These are phyloP conservation scores for Vulpes vulpes DNA, from an alignment of 2,113 vertebrate species.

Conservation along the genomic window DNA sequence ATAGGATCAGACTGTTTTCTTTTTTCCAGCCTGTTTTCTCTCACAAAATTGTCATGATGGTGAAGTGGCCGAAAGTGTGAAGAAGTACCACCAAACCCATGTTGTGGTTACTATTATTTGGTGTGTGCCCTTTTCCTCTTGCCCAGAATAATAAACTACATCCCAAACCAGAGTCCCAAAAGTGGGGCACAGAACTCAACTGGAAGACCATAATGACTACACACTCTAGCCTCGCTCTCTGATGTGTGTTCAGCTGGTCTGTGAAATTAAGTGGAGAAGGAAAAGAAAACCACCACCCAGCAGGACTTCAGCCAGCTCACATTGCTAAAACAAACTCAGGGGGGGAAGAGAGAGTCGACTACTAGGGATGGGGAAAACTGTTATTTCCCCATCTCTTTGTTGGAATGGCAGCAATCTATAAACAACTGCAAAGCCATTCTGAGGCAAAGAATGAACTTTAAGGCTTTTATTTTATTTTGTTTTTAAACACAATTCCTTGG, in stretches of 20 bases:
- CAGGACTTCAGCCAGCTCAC: constrained; percentile 71
- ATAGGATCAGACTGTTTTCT: not conserved
- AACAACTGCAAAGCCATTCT: constrained; percentile 57
- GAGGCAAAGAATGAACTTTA: constrained; percentile 48
- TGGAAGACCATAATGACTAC: constrained; percentile 70
- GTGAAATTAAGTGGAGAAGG: constrained; percentile 79
- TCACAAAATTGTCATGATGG: constrained; percentile 34
- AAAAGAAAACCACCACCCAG: constrained; percentile 78
- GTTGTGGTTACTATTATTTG: constrained; percentile 64
- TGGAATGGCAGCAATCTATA: constrained; percentile 58
- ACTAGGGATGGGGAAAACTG: constrained; percentile 41
- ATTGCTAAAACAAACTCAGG: constrained; percentile 73
- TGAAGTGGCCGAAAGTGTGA: not conserved
- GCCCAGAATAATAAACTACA: constrained; percentile 77
- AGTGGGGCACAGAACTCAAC: constrained; percentile 55
- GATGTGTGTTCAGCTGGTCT: constrained; percentile 79
- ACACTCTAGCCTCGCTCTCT: constrained; percentile 63
- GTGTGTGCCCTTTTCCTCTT: constrained; percentile 49
- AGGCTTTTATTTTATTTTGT: not conserved
- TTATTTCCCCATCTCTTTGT: constrained; percentile 47
- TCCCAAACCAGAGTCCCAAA: constrained; percentile 66
- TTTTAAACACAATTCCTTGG: not conserved
- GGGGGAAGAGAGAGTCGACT: constrained; percentile 1
- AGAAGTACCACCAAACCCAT: constrained; percentile 1
- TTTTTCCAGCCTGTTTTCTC: not conserved